These are phyloP conservation scores for Rutpela maculata DNA, from an alignment of 2,888 invertebrate genomes.

Conservation along the genomic window DNA sequence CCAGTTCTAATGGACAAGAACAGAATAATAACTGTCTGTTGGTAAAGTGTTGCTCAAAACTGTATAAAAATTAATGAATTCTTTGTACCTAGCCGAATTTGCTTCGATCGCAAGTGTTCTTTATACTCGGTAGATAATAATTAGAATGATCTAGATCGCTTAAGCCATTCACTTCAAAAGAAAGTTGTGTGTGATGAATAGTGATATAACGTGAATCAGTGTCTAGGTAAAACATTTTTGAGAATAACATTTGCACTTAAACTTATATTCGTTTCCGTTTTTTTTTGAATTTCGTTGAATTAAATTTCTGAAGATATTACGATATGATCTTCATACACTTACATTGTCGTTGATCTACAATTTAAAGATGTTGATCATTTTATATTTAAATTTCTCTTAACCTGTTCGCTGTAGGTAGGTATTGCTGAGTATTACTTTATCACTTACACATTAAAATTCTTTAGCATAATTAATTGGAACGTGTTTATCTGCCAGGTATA, in stretches of 20 bases:
- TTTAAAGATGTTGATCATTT: too few relatives aligned
- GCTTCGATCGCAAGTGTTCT: background rate
- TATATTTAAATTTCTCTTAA: too few relatives aligned
- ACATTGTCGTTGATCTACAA: too few relatives aligned
- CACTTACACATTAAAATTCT: too few relatives aligned
- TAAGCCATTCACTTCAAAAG: background rate
- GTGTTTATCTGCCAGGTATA: too few relatives aligned
- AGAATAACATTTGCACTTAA: background rate
- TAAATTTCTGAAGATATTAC: background rate
- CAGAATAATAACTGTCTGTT: slow-evolving; percentile 3
- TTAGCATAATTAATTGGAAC: too few relatives aligned
- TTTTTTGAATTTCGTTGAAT: background rate
- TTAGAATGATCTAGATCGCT: slow-evolving; percentile 3
- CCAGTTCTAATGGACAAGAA: background rate
- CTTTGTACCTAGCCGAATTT: background rate
- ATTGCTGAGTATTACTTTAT: too few relatives aligned
- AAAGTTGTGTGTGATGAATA: slow-evolving; percentile 7
- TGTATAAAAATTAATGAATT: background rate
- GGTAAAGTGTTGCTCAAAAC: background rate
- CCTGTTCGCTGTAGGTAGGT: too few relatives aligned
- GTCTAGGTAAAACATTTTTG: background rate
- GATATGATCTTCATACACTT: background rate
- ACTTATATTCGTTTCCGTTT: background rate
- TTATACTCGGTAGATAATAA: background rate
- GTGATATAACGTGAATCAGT: background rate